These are phyloP conservation scores for Percina caprodes DNA, from an alignment of 2,113 vertebrate genomes.

Conservation along the genomic window DNA sequence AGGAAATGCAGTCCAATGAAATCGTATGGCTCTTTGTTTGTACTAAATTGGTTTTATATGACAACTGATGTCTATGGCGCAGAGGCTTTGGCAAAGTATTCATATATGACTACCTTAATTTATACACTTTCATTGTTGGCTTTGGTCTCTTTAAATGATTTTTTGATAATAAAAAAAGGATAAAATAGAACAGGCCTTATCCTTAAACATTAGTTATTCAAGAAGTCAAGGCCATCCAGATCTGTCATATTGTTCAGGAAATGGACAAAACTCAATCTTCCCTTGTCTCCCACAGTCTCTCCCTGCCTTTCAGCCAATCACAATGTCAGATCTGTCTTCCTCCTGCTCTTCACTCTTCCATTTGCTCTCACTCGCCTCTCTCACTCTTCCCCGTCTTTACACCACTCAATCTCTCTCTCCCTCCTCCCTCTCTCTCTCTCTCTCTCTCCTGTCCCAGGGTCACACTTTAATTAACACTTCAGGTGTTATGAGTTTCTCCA, in stretches of 20 bases:
- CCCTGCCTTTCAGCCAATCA: constrained; percentile 64
- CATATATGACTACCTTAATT: constrained; percentile 17
- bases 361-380: constrained; percentile 18
- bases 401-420: neutral
- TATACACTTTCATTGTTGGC: neutral
- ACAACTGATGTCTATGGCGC: constrained; percentile 8
- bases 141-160: constrained; percentile 10
- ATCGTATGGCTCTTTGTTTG: neutral
- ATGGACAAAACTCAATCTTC: constrained; percentile 51
- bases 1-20: constrained; percentile 9
- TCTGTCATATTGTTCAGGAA: constrained; percentile 57
- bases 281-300: constrained; percentile 29
- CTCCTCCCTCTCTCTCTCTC: constrained; percentile 33
- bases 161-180: constrained; percentile 4
- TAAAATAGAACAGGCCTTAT: constrained; percentile 30
- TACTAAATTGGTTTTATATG: neutral
- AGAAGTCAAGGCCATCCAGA: constrained; percentile 25
- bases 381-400: constrained; percentile 16
- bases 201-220: constrained; percentile 37
- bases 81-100: neutral
- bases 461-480: constrained; percentile 83
- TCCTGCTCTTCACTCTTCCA: constrained; percentile 31
- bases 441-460: constrained; percentile 71
- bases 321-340: constrained; percentile 50
- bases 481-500: constrained; percentile 76